Base-by-base conservation (phyloP, 1,140 invertebrate genomes). In the Tenebrio molitor region DNA sequence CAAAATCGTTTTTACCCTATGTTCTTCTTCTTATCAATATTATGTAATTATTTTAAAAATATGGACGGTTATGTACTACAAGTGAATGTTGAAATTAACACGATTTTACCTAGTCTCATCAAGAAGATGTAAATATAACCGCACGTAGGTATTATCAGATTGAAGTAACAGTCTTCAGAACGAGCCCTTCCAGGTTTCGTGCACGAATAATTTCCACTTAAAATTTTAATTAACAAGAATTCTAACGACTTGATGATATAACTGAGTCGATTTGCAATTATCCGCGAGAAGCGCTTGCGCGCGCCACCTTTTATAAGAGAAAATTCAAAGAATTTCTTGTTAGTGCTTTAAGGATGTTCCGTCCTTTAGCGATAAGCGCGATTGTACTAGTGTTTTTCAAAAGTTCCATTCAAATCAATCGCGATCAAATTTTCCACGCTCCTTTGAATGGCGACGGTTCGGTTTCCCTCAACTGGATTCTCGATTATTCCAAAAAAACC, bases 401-500 rank as follows among this genome's bases (percentile, higher is more conserved):
- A 36, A 21, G n/a, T 25, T 42, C 23, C 2, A 33, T 10, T 33
- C 29, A 33, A 33, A 33, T 10, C 39, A 33, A 62, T 62, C 25
- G 25, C 53, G 33, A 70, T n/a, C 41, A 79, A 69, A 76, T 82
- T 23, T 82, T 75, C 65, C 77, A 80, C 41, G 74, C 79, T 16
- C 69, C 81, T 10, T 68, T 83, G 6, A 80, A 82, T 71, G 77
- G 73, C 42, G 74, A 79, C 23, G 78, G 70, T 12, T 58, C 66
- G 8, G 72, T 82, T 8, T 75, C 77, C 8, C 36, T 82, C 4
- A 75, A 81, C 68, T 83, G 82, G 82, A 72, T 76, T 7, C 25
- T 87, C 7, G 84, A 88, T 74, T 83, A 85, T 46, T 70, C 76
- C n/a, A 80, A 80, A 7, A 78, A 85, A 78, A 65, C 58, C 6